Evolutionary conservation across 2,888 invertebrate species (phyloP), one percentile per base, ranked within the genome.

Genomic region (Ctenicera cuprea): DNA sequence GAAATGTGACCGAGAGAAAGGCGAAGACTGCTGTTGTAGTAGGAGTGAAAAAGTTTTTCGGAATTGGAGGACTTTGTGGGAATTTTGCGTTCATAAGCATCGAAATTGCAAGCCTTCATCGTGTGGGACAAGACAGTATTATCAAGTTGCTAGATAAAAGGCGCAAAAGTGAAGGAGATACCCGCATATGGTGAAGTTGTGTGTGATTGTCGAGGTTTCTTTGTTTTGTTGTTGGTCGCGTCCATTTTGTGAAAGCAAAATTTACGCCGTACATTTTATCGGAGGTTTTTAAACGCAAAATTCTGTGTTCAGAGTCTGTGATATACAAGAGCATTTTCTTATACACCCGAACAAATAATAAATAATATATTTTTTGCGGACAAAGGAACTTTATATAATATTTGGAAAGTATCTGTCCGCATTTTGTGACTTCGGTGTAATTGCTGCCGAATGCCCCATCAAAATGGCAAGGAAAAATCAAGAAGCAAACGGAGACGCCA

Each of bases 231-330:
- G 77, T 69, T 77, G 76, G 83, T 82, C 81, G 84, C 85, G 85
- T 85, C 86, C 86, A 86, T 86, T 85, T 86, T 86, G 86, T 85
- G 84, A 83, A 83, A 83, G 82, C 81, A 81, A 83, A 83, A 81
- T 81, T 75, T 82, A 80, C 81, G 83, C 79, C 75, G 81, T 79
- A 78, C 79, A 63, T 75, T n/a, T n/a, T 78, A 78, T 67, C 69
- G 67, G 74, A 75, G 78, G 81, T 80, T 85, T 84, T 84, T 83
- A 76, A 81, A 81, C 82, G 84, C 84, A 84, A 84, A 85, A 84
- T 83, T 84, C 83, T 73, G 79, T 80, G 82, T 80, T 80, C 81
- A 82, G 81, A 83, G 80, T 83, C 85, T 84, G 86, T 85, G 85
- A 85, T 85, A 86, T 78, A 81, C 71, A 76, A 78, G 77, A 77